Evolutionary conservation across 1,140 invertebrate species (phyloP).

Genomic region (Drosophila ohnishii): DNA sequence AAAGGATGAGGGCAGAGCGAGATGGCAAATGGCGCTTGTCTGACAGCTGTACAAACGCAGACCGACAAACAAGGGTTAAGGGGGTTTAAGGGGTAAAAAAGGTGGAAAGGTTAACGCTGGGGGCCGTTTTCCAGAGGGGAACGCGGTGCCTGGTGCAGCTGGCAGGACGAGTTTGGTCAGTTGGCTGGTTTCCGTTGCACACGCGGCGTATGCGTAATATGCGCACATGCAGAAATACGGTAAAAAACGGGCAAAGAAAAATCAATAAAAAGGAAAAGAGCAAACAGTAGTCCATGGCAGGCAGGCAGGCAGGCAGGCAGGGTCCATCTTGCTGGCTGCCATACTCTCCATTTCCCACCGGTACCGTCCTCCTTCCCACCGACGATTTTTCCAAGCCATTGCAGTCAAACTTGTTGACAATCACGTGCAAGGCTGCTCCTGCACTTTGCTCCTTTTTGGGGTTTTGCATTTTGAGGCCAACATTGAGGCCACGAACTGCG

Average conservation of each 20-base stretch:
- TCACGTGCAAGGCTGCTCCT: conserved; percentile 54
- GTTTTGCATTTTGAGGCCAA: conserved; percentile 83
- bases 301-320: conserved; percentile 55
- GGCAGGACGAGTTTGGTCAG: conserved; percentile 76
- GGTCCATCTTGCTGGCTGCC: conserved; percentile 40
- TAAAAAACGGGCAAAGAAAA: conserved; percentile 45
- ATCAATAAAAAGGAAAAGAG: conserved; percentile 65
- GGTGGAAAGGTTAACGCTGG: neutral
- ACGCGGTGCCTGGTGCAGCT: neutral
- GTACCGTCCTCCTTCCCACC: neutral
- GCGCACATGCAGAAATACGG: conserved; percentile 58
- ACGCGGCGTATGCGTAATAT: conserved; percentile 74
- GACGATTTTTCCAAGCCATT: conserved; percentile 54
- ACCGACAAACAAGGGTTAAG: conserved; percentile 52
- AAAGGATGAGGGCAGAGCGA: conserved; percentile 1
- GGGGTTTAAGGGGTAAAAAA: neutral
- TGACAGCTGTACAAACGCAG: conserved; percentile 76
- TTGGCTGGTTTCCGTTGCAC: conserved; percentile 74
- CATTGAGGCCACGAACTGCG: conserved; percentile 81
- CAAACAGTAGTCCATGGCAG: conserved; percentile 48
- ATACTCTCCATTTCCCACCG: neutral
- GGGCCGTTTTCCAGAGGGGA: neutral
- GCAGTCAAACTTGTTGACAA: conserved; percentile 79
- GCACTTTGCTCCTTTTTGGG: conserved; percentile 78
- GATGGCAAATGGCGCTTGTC: conserved; percentile 47